Evolutionary conservation across 1,140 invertebrate species (phyloP).

Genomic region (Daktulosphaira vitifoliae): DNA sequence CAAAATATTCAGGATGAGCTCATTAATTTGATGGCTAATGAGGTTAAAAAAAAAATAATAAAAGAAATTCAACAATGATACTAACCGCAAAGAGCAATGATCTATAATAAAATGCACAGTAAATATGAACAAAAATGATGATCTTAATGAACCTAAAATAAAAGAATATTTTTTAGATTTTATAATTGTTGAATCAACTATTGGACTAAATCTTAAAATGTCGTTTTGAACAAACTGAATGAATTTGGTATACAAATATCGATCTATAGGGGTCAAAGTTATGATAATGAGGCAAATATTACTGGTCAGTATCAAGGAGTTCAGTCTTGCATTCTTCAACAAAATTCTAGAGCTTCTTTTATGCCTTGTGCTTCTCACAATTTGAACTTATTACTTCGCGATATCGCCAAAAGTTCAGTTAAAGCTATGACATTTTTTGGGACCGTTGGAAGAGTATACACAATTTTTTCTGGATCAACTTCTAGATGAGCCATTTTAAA

Average conservation of each 20-base stretch:
- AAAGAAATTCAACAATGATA: neutral
- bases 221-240: slow-evolving; percentile 9
- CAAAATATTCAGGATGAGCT: neutral
- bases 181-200: slow-evolving; percentile 13
- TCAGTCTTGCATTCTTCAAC: slow-evolving; percentile 3
- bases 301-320: slow-evolving; percentile 11
- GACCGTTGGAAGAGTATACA: slow-evolving; percentile 13
- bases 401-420: slow-evolving; percentile 12
- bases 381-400: slow-evolving; percentile 16
- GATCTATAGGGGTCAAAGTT: slow-evolving; percentile 38
- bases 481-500: slow-evolving; percentile 19
- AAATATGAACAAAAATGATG: neutral
- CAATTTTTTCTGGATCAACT: slow-evolving; percentile 13
- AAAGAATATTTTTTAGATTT: slow-evolving; percentile 2
- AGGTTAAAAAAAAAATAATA: neutral
- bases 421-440: slow-evolving; percentile 25
- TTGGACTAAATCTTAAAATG: slow-evolving; percentile 13
- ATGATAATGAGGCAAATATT: slow-evolving; percentile 38
- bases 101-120: neutral
- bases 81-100: neutral
- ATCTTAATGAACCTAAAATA: neutral
- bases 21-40: neutral
- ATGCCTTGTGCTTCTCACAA: slow-evolving; percentile 20
- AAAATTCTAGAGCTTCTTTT: slow-evolving; percentile 5
- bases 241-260: slow-evolving; percentile 23